Evolutionary conservation across 2,888 invertebrate species (phyloP).

Genomic region (Bellardia pandia): DNA sequence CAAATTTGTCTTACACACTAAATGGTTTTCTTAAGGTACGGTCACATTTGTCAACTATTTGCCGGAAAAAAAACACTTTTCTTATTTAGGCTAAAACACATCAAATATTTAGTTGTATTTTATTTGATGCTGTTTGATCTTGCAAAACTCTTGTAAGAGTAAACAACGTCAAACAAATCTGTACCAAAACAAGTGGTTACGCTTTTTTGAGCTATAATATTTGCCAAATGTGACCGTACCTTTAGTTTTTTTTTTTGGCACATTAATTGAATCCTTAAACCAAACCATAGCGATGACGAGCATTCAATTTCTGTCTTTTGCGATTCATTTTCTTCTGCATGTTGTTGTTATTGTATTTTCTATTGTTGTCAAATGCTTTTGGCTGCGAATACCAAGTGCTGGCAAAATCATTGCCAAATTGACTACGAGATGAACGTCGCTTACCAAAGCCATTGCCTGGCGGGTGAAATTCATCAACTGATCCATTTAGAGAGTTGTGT

Average conservation of each 20-base stretch:
- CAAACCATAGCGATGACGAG: constrained; percentile 31
- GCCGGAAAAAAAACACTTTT: no score
- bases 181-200: no score
- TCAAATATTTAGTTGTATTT: no score
- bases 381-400: neutral
- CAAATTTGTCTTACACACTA: neutral
- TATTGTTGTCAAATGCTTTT: neutral
- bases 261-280: neutral
- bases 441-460: constrained; percentile 38
- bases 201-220: no score
- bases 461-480: constrained; percentile 2
- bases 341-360: constrained; percentile 36
- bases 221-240: neutral
- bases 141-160: no score
- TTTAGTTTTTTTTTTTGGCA: no score
- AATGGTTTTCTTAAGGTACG: no score
- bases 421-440: constrained; percentile 7
- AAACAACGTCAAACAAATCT: no score
- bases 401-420: constrained; percentile 12
- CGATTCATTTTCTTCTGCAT: constrained; percentile 40
- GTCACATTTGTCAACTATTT: no score
- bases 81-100: no score
- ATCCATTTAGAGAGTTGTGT: constrained; percentile 8
- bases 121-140: no score
- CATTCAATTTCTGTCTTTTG: constrained; percentile 34